phyloP scores from a whole-genome alignment of 1,140 invertebrate genomes.

The Lerema accius region DNA sequence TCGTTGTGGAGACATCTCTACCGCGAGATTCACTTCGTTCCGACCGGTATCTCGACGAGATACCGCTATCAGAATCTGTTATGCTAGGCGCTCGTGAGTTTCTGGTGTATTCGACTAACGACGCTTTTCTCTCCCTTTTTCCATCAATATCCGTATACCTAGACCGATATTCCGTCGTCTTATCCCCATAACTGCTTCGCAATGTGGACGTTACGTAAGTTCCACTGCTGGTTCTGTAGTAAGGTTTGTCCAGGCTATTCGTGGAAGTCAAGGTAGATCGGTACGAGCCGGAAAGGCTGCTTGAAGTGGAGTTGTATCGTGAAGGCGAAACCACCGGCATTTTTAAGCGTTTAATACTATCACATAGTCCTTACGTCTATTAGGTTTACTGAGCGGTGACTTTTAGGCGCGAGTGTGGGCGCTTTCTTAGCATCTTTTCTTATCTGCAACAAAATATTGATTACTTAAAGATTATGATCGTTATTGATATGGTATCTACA shows the following conservation, averaged over 20 bases:
- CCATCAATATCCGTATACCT: conserved; percentile 69
- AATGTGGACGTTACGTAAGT: conserved; percentile 75
- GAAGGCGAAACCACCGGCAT: conserved; percentile 85
- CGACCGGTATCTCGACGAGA: conserved; percentile 66
- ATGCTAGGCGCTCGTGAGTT: conserved; percentile 71
- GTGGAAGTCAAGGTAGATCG: conserved; percentile 78
- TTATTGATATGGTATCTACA: not conserved
- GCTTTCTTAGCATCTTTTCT: conserved; percentile 64
- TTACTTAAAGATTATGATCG: not conserved
- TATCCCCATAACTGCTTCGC: conserved; percentile 75
- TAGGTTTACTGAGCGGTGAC: conserved; percentile 33
- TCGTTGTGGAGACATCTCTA: conserved; percentile 68
- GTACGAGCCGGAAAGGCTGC: conserved; percentile 78
- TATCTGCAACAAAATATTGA: conserved; percentile 52
- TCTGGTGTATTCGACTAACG: conserved; percentile 70
- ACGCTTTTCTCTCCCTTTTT: conserved; percentile 71
- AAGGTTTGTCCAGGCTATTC: conserved; percentile 79
- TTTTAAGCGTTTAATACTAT: conserved; percentile 45
- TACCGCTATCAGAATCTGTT: conserved; percentile 75
- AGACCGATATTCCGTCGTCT: conserved; percentile 76
- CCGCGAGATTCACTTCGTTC: conserved; percentile 70
- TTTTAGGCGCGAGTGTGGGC: conserved; percentile 61
- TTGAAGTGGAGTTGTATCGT: conserved; percentile 66
- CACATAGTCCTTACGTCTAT: conserved; percentile 45
- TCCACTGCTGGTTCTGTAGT: conserved; percentile 71